A percentile compares a stretch with the other conserved stretches of the same genome.
Conservation (phyloP, 2,113 vertebrate genomes). For the Motacilla alba region DNA sequence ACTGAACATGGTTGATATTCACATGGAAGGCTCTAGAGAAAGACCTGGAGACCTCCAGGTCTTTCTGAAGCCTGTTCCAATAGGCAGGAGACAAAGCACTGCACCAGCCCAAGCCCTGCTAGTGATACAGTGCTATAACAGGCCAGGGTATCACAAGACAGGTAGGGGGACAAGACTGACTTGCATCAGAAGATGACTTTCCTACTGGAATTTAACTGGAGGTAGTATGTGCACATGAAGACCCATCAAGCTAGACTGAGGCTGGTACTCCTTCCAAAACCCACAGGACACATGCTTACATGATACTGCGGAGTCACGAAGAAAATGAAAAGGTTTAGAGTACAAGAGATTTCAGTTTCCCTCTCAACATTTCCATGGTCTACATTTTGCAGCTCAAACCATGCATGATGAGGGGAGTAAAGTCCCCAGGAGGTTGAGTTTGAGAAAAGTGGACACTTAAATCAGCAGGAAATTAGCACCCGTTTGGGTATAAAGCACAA, state of each 20-base stretch:
- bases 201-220: neutral
- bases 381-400: neutral
- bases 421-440: neutral
- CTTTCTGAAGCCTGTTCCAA: neutral
- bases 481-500: neutral
- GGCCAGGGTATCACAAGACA: neutral
- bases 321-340: neutral
- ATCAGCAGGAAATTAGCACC: neutral
- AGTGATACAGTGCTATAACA: neutral
- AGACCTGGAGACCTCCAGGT: neutral
- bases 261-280: neutral
- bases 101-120: neutral
- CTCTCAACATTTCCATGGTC: neutral
- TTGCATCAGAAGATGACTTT: neutral
- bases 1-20: neutral
- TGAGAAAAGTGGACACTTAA: neutral
- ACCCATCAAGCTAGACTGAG: neutral
- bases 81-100: neutral
- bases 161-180: neutral
- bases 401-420: neutral
- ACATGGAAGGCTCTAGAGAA: neutral
- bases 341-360: neutral
- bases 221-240: neutral
- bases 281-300: neutral
- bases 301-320: neutral